Evolutionary conservation across 2,797 vertebrate genomes (phyloP), one percentile per base, ranked within the genome.

Genomic region (Silurus aristotelis): DNA sequence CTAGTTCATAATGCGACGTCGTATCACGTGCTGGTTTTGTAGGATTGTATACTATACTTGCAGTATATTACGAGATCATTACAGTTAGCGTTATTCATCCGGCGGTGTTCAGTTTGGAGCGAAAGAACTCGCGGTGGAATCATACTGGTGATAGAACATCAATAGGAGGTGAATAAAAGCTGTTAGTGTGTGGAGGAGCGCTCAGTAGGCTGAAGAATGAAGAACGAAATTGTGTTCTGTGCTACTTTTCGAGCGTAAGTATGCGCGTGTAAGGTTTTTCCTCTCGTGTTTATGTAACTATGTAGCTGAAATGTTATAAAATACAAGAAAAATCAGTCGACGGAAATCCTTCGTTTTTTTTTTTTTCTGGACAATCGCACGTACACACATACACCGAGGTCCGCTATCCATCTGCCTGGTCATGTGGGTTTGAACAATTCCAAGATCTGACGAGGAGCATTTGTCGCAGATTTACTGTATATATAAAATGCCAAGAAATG

Each of bases 371-470:
- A 19, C 6, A 6, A 46, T 67, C 48, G 43, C 52, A 31, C 19
- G 20, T 19, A 22, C 1, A 20, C 1, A 20, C 79, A 82, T 79
- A 25, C 22, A 67, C 60, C 67, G 38, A 84, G 71, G 71, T 68
- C 46, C 0, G n/a, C 60, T 38, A 60, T 81, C 68, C 84, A 75
- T 81, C 78, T 81, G 78, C 78, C 60, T 55, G 2, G 46, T 72
- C 43, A n/a, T 80, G 43, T 80, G 58, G 84, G 60, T 43, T 76
- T 75, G 15, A 67, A 20, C 58, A n/a, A 10, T 72, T 52, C 46
- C 70, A 72, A 48, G 43, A 43, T 75, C 22, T 25, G 71, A 76
- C 4, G 27, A 55, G 27, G 19, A 20, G 22, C 22, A 38, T 58
- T 20, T 60, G 75, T 31, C 0, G 9, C 56, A 78, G 27, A 61